phyloP scores from a whole-genome alignment of 1,140 invertebrate species.

The Ostrea edulis region DNA sequence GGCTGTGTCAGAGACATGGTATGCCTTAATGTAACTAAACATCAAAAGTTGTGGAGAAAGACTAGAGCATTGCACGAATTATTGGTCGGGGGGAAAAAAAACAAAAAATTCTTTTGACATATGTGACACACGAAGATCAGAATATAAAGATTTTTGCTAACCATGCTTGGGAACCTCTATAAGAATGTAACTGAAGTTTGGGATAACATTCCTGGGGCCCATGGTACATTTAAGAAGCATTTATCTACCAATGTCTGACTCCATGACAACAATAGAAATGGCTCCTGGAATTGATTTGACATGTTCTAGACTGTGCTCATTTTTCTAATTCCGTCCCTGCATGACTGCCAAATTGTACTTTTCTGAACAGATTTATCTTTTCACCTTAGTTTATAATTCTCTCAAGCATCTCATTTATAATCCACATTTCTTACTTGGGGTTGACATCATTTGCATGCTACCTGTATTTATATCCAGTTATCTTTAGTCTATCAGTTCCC shows the following conservation, averaged over 20 bases:
- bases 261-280: conserved; percentile 18
- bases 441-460: conserved; percentile 22
- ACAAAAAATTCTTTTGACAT: neutral
- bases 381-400: conserved; percentile 21
- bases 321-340: conserved; percentile 12
- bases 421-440: conserved; percentile 14
- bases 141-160: neutral
- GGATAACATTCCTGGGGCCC: neutral
- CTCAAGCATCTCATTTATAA: conserved; percentile 35
- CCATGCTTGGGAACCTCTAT: neutral
- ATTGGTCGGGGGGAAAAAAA: neutral
- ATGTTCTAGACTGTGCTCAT: conserved; percentile 7
- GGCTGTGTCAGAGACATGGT: neutral
- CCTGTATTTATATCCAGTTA: neutral
- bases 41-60: neutral
- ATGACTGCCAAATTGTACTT: conserved; percentile 27
- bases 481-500: conserved; percentile 7
- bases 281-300: conserved; percentile 30
- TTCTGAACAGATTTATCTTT: conserved; percentile 29
- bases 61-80: neutral
- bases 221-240: neutral
- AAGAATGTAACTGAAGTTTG: conserved; percentile 6
- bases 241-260: neutral
- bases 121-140: conserved; percentile 12
- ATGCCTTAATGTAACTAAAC: neutral